Evolutionary conservation across 1,140 invertebrate species (phyloP).

Genomic region (Lithobius niger): DNA sequence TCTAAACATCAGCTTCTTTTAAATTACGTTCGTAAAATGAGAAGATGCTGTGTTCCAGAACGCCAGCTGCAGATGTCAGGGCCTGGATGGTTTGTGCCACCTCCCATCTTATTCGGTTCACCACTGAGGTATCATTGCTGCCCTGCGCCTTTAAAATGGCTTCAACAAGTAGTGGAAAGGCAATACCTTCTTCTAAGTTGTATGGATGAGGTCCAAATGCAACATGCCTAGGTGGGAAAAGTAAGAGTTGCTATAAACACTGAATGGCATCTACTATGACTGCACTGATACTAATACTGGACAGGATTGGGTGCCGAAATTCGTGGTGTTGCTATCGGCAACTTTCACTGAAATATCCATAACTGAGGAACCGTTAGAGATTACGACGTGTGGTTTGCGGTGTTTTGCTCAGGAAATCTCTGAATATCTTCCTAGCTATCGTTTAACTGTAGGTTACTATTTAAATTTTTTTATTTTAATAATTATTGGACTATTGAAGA

Average conservation of each 20-base stretch:
- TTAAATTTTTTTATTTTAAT: too few species aligned
- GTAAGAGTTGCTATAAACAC: neutral
- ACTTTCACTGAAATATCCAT: too few species aligned
- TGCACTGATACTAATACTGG: too few species aligned
- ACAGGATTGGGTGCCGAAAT: too few species aligned
- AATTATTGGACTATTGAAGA: too few species aligned
- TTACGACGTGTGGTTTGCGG: too few species aligned
- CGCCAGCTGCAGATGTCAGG: neutral
- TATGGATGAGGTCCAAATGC: conserved; percentile 8
- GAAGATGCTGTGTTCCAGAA: neutral
- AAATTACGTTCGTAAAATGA: too few species aligned
- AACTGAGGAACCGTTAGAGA: too few species aligned
- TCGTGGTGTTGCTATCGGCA: neutral
- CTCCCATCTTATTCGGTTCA: neutral
- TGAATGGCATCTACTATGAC: neutral
- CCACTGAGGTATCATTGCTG: neutral
- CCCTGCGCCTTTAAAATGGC: neutral
- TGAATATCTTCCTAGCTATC: too few species aligned
- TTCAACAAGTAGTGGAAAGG: conserved; percentile 1
- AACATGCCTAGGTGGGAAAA: conserved; percentile 3
- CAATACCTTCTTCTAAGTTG: conserved; percentile 5
- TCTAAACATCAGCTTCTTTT: too few species aligned
- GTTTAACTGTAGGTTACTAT: too few species aligned
- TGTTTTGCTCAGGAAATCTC: too few species aligned
- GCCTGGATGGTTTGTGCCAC: neutral